Evolutionary conservation across 2,888 invertebrate species (phyloP).

Genomic region (Cheilosia soror): DNA sequence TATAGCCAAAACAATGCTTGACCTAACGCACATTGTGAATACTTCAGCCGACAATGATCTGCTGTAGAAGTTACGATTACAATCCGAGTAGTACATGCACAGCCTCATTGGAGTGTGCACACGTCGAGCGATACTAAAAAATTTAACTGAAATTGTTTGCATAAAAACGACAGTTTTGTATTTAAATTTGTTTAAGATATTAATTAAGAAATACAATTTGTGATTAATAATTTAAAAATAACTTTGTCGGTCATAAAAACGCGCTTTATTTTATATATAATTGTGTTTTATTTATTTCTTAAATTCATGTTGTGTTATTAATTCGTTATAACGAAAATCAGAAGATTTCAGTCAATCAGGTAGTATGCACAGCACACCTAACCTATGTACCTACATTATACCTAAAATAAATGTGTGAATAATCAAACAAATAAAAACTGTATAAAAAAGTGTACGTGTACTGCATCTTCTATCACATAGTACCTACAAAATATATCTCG

Average conservation of each 20-base stretch:
- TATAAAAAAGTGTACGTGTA: too few species aligned
- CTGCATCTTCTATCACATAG: too few species aligned
- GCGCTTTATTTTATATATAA: not conserved
- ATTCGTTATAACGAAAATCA: not conserved
- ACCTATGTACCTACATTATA: too few species aligned
- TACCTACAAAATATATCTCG: too few species aligned
- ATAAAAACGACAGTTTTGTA: conserved; percentile 56
- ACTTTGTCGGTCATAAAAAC: conserved; percentile 1
- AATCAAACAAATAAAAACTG: too few species aligned
- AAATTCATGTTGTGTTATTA: not conserved
- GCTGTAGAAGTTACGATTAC: conserved; percentile 78
- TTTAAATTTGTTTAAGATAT: conserved; percentile 25
- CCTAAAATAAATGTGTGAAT: too few species aligned
- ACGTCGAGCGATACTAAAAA: conserved; percentile 77
- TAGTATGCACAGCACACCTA: conserved; percentile 4
- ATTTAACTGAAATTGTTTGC: conserved; percentile 55
- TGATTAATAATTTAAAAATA: not conserved
- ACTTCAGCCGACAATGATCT: conserved; percentile 82
- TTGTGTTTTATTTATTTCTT: not conserved
- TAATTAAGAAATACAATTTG: conserved; percentile 1
- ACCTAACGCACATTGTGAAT: conserved; percentile 76
- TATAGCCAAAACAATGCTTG: conserved; percentile 35
- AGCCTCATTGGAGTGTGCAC: conserved; percentile 84
- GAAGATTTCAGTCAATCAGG: conserved; percentile 22
- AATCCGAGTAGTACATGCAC: conserved; percentile 81